Evolutionary conservation across 1,140 invertebrate genomes (phyloP).

Genomic region (Leptonema lineaticorne): DNA sequence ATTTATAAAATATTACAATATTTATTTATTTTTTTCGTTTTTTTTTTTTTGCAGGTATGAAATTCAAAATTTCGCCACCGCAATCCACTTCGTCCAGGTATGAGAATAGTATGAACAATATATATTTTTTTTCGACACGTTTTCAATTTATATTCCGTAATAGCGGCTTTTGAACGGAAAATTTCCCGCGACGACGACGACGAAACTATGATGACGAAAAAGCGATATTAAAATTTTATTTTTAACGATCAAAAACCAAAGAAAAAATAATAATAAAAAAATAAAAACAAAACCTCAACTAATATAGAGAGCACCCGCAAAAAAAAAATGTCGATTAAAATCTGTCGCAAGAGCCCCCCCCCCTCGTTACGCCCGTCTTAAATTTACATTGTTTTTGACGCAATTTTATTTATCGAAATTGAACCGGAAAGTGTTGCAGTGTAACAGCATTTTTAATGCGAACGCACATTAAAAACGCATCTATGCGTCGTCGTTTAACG

Average conservation of each 20-base stretch:
- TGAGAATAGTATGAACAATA: background rate
- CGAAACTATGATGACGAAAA: no score
- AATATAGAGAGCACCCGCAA: no score
- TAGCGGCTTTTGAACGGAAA: background rate
- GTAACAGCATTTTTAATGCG: background rate
- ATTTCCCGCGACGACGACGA: background rate
- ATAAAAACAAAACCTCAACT: no score
- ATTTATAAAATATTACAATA: background rate
- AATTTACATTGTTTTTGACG: no score
- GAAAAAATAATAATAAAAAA: no score
- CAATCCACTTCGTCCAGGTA: background rate
- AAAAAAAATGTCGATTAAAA: no score
- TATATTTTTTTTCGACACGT: background rate
- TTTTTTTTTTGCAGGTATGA: background rate
- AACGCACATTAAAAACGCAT: slow-evolving; percentile 7
- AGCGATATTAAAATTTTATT: no score
- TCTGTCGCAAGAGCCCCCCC: no score
- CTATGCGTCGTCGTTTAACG: background rate
- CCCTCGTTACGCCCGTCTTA: no score
- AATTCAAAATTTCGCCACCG: background rate
- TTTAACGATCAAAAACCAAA: no score
- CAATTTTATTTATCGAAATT: background rate
- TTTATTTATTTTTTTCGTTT: background rate
- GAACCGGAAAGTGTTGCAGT: background rate
- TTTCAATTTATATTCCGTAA: background rate